phyloP scores from a whole-genome alignment of 2,113 vertebrate genomes.

The Mobula hypostoma region DNA sequence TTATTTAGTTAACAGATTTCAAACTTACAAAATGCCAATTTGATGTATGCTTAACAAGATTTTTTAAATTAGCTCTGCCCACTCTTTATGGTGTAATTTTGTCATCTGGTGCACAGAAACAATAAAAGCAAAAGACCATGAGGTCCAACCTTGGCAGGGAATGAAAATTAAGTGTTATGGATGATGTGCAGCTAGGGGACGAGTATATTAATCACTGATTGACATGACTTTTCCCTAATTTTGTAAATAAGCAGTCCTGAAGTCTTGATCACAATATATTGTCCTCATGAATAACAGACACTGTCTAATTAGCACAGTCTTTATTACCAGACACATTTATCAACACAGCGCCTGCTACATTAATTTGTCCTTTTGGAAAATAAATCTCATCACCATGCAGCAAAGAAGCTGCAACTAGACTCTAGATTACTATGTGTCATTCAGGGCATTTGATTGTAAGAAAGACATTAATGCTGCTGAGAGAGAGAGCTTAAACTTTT shows the following conservation, averaged over 20 bases:
- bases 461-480: not conserved
- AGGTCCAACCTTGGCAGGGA: not conserved
- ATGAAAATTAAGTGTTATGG: not conserved
- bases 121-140: not conserved
- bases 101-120: not conserved
- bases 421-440: not conserved
- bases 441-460: not conserved
- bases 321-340: not conserved
- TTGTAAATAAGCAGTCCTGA: slow-evolving; percentile 8
- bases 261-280: slow-evolving; percentile 23
- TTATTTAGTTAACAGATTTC: too few relatives aligned
- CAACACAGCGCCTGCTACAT: slow-evolving; percentile 6
- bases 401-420: not conserved
- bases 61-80: not conserved
- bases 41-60: not conserved
- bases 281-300: not conserved
- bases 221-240: slow-evolving; percentile 16
- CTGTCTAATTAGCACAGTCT: slow-evolving; percentile 22
- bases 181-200: not conserved
- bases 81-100: not conserved
- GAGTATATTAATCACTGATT: slow-evolving; percentile 21
- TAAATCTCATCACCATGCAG: not conserved
- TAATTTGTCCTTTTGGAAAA: slow-evolving; percentile 25
- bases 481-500: not conserved
- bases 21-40: not conserved